These are phyloP conservation scores for Mesoclemmys tuberculata DNA, from an alignment of 2,113 vertebrate genomes.

Conservation along the genomic window DNA sequence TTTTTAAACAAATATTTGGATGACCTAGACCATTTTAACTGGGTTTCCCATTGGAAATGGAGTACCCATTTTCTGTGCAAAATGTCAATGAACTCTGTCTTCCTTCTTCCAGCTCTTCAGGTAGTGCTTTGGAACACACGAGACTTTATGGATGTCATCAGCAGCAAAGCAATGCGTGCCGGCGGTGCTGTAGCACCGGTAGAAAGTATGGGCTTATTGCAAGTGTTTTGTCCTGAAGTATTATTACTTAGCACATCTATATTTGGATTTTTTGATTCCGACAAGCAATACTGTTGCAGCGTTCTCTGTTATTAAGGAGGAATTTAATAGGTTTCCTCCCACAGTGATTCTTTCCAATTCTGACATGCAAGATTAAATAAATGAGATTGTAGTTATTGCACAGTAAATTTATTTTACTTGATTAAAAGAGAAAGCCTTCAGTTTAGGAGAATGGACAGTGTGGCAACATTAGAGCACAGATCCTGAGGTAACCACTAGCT, in stretches of 20 bases:
- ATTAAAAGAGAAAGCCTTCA: neutral
- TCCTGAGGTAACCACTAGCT: neutral
- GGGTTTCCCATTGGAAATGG: neutral
- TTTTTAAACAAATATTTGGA: neutral
- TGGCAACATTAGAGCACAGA: neutral
- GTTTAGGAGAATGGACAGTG: neutral
- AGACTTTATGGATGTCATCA: neutral
- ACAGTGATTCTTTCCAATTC: neutral
- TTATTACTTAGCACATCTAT: neutral
- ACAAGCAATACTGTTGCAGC: neutral
- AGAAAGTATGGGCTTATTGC: neutral
- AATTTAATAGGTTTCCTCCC: neutral
- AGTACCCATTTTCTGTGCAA: neutral
- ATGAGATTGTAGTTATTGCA: neutral
- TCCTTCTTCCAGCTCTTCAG: neutral
- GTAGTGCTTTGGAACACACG: neutral
- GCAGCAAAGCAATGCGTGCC: rapidly evolving
- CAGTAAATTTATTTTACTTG: neutral
- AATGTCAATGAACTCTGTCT: neutral
- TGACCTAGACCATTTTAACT: neutral
- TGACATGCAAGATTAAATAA: neutral
- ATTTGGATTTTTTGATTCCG: neutral
- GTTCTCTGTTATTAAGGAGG: neutral
- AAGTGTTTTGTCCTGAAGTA: neutral
- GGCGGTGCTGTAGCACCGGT: neutral